Base-by-base conservation (phyloP, 1,140 invertebrate genomes). In the Atta cephalotes region DNA sequence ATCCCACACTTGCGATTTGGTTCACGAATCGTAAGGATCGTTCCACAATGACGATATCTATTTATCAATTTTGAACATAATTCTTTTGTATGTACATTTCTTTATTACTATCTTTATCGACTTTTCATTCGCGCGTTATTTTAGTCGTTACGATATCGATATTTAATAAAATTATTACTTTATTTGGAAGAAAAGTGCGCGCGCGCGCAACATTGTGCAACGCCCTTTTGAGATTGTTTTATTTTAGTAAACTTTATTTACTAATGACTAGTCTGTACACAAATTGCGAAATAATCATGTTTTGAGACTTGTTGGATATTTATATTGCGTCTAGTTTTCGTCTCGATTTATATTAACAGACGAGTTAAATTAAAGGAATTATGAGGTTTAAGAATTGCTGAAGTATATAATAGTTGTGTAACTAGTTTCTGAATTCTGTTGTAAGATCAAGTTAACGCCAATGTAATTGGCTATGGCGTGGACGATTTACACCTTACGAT, bases 121-220 rank as follows among this genome's bases (percentile, higher is more conserved):
- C 14, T 63, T 12, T 62, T 74, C 25, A 35, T 82, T 82, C 28
- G 39, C 39, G 70, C 63, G 56, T 76, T 62, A 76, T 76, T 84
- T 82, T 84, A 74, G 10, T 76, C 70, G 80, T 71, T 81, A 81
- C 5, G 60, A 25, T 14, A 39, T 82, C 31, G 25, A 74, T 82
- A 76, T 74, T 62, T 76, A 84, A 74, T 74, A 49, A 76, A 84
- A 62, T 84, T 76, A 62, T 60, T 71, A 80, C 16, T 82, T 49
- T 18, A 72, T 45, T 16, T 28, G n/a, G n/a, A 53, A 72, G 35
- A 70, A 84, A 76, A 62, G 51, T 25, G 45, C 45, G 66, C 53
- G 65, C 63, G 28, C 12, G 58, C 65, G 65, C 79, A 16, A 12
- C 79, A 72, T 51, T 63, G 80, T 84, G 70, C 70, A 81, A 84